Evolutionary conservation across 2,113 vertebrate genomes (phyloP), one percentile per base, ranked within the genome.

Genomic region (Oreochromis tanganicae): DNA sequence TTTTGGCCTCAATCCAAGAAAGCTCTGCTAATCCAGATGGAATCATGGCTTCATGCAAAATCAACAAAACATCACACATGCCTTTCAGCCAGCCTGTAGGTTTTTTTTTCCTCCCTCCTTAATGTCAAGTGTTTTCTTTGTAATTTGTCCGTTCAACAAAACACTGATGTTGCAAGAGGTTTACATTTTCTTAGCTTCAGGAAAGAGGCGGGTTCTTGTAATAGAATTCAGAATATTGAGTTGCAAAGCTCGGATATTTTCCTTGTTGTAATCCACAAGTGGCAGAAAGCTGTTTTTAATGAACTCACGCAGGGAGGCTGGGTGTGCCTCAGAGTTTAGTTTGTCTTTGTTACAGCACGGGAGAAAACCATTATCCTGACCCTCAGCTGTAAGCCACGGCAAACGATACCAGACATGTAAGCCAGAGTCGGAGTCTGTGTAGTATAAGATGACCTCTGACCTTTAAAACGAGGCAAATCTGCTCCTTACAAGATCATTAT

Each of bases 401-500:
- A 50, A 78, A 50, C 71, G 68, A 78, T 83, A 86, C 91, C 85
- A 79, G 16, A 83, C 71, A 21, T 14, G 56, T 54, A 56, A 32
- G 59, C 16, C 80, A 24, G 27, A 91, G 87, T 32, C 5, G 21
- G 9, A 71, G 91, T 85, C 78, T 80, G 52, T 71, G 81, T 86
- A 55, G 38, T 93, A 82, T 82, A 48, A 73, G 34, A 5, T 89
- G 92, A 93, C 89, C 93, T 87, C 73, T 90, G 43, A 80, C 83
- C 84, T 79, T 85, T 83, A 73, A 90, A 92, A 92, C 84, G 75
- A 71, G 88, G 24, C 63, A 86, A 91, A 91, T 93, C 92, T 87
- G 81, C 86, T 92, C 32, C 88, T 87, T 93, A 83, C 85, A 57
- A 61, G 54, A 55, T 90, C 78, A 85, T 95, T 92, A 95, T 92